phyloP scores from a whole-genome alignment of 2,113 vertebrate species.

The Phainopepla nitens region DNA sequence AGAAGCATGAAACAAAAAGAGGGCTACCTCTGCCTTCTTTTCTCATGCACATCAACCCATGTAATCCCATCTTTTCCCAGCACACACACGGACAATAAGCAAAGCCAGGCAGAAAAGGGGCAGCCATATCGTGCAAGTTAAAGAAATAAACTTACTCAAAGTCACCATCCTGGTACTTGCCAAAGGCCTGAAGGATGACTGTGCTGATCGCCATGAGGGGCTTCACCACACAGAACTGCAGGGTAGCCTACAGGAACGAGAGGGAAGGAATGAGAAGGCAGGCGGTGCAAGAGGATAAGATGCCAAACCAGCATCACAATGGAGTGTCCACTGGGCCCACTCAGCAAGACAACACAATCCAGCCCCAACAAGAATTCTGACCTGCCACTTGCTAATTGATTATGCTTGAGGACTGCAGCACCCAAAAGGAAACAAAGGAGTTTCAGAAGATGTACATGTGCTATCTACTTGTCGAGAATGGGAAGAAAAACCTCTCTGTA shows the following conservation, averaged over 20 bases:
- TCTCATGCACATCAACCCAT: background rate
- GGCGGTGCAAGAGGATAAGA: background rate
- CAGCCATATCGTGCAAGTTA: background rate
- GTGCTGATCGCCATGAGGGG: constrained; percentile 93
- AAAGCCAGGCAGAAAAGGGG: background rate
- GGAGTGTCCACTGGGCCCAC: background rate
- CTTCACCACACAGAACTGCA: constrained; percentile 96
- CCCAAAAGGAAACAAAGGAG: background rate
- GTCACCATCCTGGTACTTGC: constrained; percentile 94
- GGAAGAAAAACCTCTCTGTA: background rate
- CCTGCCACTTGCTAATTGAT: fast-evolving
- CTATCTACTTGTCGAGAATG: background rate
- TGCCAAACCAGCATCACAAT: background rate
- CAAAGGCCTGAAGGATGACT: constrained; percentile 90
- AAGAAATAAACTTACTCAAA: constrained; percentile 83
- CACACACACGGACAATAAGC: background rate
- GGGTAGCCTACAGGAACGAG: constrained; percentile 78
- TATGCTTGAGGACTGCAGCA: background rate
- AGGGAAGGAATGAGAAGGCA: background rate
- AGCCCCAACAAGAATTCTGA: background rate
- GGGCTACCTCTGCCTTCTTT: background rate
- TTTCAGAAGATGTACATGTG: background rate
- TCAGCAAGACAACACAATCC: background rate
- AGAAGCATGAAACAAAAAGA: background rate
- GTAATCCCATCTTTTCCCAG: background rate